Evolutionary conservation across 2,888 invertebrate species (phyloP), one percentile per base, ranked within the genome.

Genomic region (Drosophila nr. medialis): DNA sequence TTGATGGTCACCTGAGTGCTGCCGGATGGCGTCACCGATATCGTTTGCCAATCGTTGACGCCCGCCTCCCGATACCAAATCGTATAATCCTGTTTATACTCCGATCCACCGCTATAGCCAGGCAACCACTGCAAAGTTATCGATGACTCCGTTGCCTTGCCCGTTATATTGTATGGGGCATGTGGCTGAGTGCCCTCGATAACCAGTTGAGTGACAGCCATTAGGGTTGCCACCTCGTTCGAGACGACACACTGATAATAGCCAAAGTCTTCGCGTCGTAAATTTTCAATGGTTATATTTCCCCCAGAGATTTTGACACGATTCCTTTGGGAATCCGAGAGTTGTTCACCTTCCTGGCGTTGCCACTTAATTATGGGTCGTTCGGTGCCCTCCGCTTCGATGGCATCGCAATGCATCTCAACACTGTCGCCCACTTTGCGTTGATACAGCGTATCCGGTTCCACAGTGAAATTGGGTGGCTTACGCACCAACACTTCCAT

Each of bases 151-250:
- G 96, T 97, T 50, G 98, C 96, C 54, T 96, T 96, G 45, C 97
- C 98, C 32, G 97, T 96, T 71, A 99, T 95, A 93, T 99, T 99
- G 94, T 98, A 98, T 0, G 99, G 99, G 50, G 99, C 98, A 94
- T 99, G 99, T 21, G 99, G 99, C 91, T 98, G 98, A 21, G 99
- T 99, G 74, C 98, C 98, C 93, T 98, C 97, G 82, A 98, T 96
- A 83, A 98, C 97, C 72, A 98, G 94, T 92, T 97, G 97, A 58
- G 98, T 97, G 81, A 97, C 96, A 27, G 97, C 96, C 66, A 98
- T 96, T 92, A 99, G 96, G n/a, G 98, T 98, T 51, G 98, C 98
- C 84, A 99, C 98, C 94, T 98, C 98, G 93, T 99, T 99, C 75
- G 96, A 96, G 30, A 98, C 98, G 83, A 98, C 96, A 93, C 99